These are phyloP conservation scores for Dolichoris vasculosae DNA, from an alignment of 1,140 invertebrate genomes.

Conservation along the genomic window DNA sequence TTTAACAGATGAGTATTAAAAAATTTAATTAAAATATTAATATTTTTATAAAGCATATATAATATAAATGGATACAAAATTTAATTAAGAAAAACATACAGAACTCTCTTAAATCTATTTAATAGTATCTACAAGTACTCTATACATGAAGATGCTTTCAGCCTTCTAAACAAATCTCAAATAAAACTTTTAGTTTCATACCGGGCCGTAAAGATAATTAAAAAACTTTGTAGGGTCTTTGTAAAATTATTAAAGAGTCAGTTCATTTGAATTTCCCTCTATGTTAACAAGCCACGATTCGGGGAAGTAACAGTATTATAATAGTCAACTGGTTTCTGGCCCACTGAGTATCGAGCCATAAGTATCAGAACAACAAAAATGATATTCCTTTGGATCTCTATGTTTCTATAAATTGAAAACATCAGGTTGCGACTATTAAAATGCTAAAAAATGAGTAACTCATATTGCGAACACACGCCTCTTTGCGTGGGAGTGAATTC, in stretches of 20 bases:
- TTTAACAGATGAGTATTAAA: not conserved
- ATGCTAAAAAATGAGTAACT: too few species aligned
- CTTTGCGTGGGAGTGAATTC: conserved; percentile 55
- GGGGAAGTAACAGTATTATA: not conserved
- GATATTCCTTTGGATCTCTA: too few species aligned
- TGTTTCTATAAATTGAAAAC: too few species aligned
- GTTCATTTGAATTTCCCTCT: conserved; percentile 35
- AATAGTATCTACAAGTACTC: not conserved
- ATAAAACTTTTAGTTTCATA: conserved; percentile 26
- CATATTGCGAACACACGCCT: conserved; percentile 22
- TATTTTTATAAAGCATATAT: not conserved
- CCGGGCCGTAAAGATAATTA: conserved; percentile 24
- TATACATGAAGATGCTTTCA: not conserved
- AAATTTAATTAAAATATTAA: not conserved
- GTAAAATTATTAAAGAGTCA: not conserved
- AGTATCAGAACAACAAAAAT: too few species aligned
- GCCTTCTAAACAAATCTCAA: not conserved
- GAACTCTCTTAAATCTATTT: not conserved
- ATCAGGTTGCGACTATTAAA: too few species aligned
- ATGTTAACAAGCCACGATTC: not conserved
- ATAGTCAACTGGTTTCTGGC: not conserved
- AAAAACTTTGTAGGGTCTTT: conserved; percentile 39
- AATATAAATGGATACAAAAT: not conserved
- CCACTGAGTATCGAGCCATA: not conserved
- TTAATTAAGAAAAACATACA: not conserved